phyloP scores from a whole-genome alignment of 1,140 invertebrate species.

The Oppia nitens region DNA sequence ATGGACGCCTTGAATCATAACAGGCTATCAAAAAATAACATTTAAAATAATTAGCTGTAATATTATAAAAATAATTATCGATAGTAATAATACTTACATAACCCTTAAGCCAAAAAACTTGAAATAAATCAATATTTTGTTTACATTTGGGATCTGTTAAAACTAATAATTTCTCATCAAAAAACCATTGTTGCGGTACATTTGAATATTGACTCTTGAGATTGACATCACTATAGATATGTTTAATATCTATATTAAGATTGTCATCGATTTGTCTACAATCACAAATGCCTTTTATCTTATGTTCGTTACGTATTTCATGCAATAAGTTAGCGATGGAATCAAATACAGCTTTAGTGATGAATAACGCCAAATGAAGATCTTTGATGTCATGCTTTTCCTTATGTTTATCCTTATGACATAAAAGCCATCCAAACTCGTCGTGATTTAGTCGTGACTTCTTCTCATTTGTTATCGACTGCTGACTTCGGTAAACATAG shows the following conservation, averaged over 20 bases:
- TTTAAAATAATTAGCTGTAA: too few species aligned
- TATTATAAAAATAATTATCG: conserved; percentile 16
- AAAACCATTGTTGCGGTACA: conserved; percentile 45
- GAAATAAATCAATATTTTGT: conserved; percentile 69
- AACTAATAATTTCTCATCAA: conserved; percentile 69
- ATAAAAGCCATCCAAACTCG: neutral
- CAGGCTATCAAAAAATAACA: conserved; percentile 56
- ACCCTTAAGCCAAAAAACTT: conserved; percentile 89
- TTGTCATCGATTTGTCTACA: neutral
- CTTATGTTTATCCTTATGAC: neutral
- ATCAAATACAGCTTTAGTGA: neutral
- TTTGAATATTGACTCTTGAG: conserved; percentile 37
- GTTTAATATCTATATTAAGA: neutral
- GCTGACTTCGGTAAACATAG: conserved; percentile 56
- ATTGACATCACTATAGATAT: conserved; percentile 14
- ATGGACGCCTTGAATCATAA: conserved; percentile 78
- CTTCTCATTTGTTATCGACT: conserved; percentile 22
- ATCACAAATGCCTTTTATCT: neutral
- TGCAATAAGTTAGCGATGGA: neutral
- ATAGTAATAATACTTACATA: conserved; percentile 22
- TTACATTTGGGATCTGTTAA: conserved; percentile 55
- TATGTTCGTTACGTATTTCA: neutral
- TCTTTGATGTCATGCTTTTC: neutral
- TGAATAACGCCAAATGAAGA: neutral
- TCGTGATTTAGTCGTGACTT: neutral